Evolutionary conservation across 2,888 invertebrate genomes (phyloP).

Genomic region (Muschampia plurimacula): DNA sequence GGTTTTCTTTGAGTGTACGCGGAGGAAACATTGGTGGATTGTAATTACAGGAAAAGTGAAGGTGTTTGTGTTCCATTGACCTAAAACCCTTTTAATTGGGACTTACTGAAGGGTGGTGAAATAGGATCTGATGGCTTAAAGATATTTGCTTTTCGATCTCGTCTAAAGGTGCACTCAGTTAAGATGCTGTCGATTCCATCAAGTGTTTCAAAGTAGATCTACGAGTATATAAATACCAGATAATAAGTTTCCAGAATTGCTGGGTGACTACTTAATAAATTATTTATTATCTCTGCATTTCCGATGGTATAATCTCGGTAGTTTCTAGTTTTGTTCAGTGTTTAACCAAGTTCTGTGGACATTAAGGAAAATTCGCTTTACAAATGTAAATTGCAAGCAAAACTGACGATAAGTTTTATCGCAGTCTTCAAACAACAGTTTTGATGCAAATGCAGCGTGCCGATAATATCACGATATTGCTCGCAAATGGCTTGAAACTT

Average conservation of each 20-base stretch:
- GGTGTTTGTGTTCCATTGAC: too few species aligned
- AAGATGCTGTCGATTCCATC: neutral
- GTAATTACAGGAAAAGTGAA: too few species aligned
- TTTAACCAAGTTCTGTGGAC: slow-evolving; percentile 19
- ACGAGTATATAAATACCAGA: neutral
- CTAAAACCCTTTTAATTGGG: too few species aligned
- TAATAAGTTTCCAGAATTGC: neutral
- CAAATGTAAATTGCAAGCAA: slow-evolving; percentile 30
- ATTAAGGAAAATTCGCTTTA: slow-evolving; percentile 26
- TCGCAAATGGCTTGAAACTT: slow-evolving; percentile 32
- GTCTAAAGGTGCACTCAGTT: neutral
- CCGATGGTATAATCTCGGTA: neutral
- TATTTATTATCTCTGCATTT: neutral
- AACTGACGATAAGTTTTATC: slow-evolving; percentile 37
- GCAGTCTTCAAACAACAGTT: slow-evolving; percentile 35
- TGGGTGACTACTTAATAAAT: slow-evolving; percentile 4
- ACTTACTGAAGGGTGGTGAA: too few species aligned
- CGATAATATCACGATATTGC: slow-evolving; percentile 34
- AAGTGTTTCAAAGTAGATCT: neutral
- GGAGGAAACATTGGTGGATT: too few species aligned
- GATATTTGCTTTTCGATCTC: too few species aligned
- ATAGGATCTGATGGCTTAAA: too few species aligned
- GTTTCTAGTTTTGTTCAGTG: slow-evolving; percentile 7
- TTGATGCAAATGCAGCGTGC: slow-evolving; percentile 36
- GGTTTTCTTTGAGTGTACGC: too few species aligned